Conservation (phyloP, 2,888 invertebrate species). For the Caenorhabditis sp. region DNA sequence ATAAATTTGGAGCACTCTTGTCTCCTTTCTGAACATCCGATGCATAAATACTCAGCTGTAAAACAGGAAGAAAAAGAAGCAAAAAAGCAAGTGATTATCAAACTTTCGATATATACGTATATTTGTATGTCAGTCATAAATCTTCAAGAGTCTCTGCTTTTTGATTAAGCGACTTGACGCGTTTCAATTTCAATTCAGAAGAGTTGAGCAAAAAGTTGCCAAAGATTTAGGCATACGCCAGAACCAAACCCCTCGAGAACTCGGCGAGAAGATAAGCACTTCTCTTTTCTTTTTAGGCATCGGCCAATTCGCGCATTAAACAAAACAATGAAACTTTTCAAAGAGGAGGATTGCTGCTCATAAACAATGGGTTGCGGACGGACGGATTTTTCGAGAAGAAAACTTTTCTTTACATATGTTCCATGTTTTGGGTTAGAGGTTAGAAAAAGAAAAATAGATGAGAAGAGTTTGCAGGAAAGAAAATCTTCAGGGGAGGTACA, state of each 20-base stretch:
- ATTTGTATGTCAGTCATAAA: constrained; percentile 46
- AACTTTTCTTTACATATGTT: no score
- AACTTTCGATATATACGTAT: constrained; percentile 21
- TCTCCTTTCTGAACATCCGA: constrained; percentile 15
- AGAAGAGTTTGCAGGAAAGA: no score
- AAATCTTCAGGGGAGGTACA: no score
- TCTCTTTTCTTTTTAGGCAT: constrained; percentile 13
- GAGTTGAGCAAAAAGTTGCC: background rate
- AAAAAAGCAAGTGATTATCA: constrained; percentile 53
- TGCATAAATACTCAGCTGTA: background rate
- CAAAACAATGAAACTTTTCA: constrained; percentile 9
- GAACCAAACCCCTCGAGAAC: constrained; percentile 37
- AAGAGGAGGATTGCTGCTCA: no score
- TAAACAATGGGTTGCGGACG: background rate
- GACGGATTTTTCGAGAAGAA: no score
- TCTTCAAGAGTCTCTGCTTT: constrained; percentile 27
- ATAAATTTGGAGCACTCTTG: constrained; percentile 51
- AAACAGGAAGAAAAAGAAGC: constrained; percentile 12
- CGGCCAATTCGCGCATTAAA: background rate
- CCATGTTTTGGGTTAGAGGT: no score
- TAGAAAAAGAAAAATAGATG: no score
- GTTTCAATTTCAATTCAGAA: constrained; percentile 34
- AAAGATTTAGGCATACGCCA: background rate
- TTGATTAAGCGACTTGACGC: constrained; percentile 43
- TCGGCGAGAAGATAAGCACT: constrained; percentile 28